Conservation (phyloP, 2,113 vertebrate species). For the Crypturellus undulatus region DNA sequence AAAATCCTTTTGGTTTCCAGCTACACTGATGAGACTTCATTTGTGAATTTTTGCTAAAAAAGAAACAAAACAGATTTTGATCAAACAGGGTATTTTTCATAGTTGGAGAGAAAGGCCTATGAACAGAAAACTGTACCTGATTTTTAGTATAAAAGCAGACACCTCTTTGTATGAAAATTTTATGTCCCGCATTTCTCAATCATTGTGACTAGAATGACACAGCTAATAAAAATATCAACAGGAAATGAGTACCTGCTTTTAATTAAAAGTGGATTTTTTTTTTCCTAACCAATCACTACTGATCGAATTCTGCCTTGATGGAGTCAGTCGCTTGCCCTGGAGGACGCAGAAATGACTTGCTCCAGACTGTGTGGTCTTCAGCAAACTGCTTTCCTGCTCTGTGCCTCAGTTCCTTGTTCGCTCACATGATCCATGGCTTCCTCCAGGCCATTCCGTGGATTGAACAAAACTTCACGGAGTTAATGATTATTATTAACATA, state of each 20-base stretch:
- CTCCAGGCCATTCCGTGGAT: neutral
- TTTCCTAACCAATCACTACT: neutral
- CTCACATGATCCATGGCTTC: neutral
- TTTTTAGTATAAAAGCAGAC: neutral
- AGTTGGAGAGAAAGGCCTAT: neutral
- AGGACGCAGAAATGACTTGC: neutral
- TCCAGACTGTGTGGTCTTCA: neutral
- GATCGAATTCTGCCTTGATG: neutral
- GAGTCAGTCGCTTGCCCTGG: neutral
- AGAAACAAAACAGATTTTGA: neutral
- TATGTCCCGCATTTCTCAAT: neutral
- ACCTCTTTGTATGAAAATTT: neutral
- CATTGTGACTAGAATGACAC: neutral
- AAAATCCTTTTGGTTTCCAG: neutral
- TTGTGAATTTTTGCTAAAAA: neutral
- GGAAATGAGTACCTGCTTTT: neutral
- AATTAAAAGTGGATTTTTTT: neutral
- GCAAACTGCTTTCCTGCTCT: neutral
- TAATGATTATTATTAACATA: neutral
- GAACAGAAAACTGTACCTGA: neutral
- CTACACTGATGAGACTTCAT: accelerated
- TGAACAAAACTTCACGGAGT: neutral
- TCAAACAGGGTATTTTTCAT: accelerated
- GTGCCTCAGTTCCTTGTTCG: neutral
- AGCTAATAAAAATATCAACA: neutral